Evolutionary conservation across 1,140 invertebrate genomes (phyloP), one percentile per base, ranked within the genome.

Genomic region (Rhizoglyphus robini): DNA sequence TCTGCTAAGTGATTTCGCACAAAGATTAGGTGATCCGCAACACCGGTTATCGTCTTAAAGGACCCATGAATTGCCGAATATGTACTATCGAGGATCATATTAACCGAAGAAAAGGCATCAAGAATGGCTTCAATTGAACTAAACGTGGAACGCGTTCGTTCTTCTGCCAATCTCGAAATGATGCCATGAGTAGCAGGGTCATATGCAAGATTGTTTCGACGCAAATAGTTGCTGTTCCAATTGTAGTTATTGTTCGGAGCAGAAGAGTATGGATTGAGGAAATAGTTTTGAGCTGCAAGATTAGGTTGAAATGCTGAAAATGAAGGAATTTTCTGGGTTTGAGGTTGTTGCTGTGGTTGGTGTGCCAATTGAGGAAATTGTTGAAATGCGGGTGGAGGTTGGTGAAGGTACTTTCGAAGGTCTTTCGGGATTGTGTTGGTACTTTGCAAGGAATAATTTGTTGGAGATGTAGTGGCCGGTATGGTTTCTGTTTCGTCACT

Each of bases 11-110:
- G 83, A 13, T 82, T 81, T 63, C 88, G 82, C 59, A 96, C 75
- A 68, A 87, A 78, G 4, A 87, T 85, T 77, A 97, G 86, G 77
- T 96, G 94, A 69, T 97, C 91, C 34, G 92, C 92, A 1, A 97
- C 92, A 60, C 90, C 90, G 36, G 97, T 78, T 69, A 97, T 88
- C 48, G 94, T 93, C 72, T 88, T 80, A 75, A 97, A 97, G 4
- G 93, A 96, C 75, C 86, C 94, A 15, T 92, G 89, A 70, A 97
- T 82, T 23, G 94, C 92, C 76, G 88, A 86, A 74, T 92, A 95
- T 66, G 93, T 96, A 18, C 91, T 96, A 72, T 96, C 94, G 32
- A 97, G 76, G 88, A 98, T 95, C 82, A 94, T 91, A 27, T 90
- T 89, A 11, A 98, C 83, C 54, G 93, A 93, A 29, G 86, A 85